These are phyloP conservation scores for Nephila pilipes DNA, from an alignment of 1,140 invertebrate genomes.

Conservation along the genomic window DNA sequence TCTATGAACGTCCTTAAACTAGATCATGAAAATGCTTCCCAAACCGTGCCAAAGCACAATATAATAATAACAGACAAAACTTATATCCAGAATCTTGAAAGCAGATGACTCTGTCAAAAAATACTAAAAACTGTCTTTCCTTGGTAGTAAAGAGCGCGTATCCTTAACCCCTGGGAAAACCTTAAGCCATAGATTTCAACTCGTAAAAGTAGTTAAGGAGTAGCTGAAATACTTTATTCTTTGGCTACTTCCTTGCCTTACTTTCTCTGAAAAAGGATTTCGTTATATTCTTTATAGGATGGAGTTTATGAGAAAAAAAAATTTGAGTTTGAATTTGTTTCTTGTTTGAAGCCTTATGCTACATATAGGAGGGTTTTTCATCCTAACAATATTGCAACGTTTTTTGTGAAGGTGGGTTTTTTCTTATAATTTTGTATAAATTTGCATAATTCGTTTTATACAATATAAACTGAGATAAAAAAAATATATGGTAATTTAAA, in stretches of 20 bases:
- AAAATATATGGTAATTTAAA: too few relatives aligned
- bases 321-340: neutral
- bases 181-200: constrained; percentile 2
- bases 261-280: neutral
- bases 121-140: neutral
- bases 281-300: neutral
- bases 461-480: too few relatives aligned
- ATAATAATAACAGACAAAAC: constrained; percentile 14
- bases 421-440: too few relatives aligned
- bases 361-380: too few relatives aligned
- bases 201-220: neutral
- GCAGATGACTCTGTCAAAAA: neutral
- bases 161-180: neutral
- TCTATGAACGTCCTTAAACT: neutral
- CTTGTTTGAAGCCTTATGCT: neutral
- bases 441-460: too few relatives aligned
- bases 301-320: neutral
- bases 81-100: neutral
- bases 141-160: neutral
- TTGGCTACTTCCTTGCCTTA: neutral
- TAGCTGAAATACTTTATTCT: neutral
- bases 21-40: neutral
- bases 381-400: too few relatives aligned
- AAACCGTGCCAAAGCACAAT: neutral
- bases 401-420: too few relatives aligned